Percentiles rank a stretch among this genome's conserved stretches.
Conservation (phyloP, 2,113 vertebrate species). For the Boleophthalmus pectinirostris region DNA sequence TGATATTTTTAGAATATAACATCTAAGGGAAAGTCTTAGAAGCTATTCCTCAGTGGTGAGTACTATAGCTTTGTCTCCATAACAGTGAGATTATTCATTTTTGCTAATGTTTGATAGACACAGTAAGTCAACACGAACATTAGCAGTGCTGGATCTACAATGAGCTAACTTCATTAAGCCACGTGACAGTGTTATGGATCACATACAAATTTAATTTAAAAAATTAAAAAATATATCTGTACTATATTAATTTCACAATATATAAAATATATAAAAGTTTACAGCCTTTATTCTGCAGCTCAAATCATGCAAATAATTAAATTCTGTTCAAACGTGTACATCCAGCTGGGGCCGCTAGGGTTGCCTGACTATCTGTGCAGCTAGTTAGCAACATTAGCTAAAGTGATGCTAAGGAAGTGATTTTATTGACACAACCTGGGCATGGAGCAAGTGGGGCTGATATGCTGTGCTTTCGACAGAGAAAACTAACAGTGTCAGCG, state of each 20-base stretch:
- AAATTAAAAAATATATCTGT: neutral
- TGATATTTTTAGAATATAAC: too few relatives aligned
- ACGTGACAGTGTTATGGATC: neutral
- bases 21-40: too few relatives aligned
- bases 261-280: neutral
- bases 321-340: neutral
- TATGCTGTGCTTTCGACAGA: neutral
- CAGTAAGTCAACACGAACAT: too few relatives aligned
- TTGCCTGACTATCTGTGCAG: neutral
- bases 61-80: too few relatives aligned
- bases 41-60: too few relatives aligned
- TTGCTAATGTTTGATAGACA: too few relatives aligned
- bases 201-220: too few relatives aligned
- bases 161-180: neutral
- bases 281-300: neutral
- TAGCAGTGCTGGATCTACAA: too few relatives aligned
- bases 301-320: neutral
- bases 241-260: neutral
- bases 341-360: neutral
- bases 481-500: constrained; percentile 7
- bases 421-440: constrained; percentile 19
- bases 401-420: constrained; percentile 64
- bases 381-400: constrained; percentile 32
- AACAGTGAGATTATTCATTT: too few relatives aligned
- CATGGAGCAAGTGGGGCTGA: constrained; percentile 6